A percentile compares a stretch with the other conserved stretches of the same genome.
Conservation (phyloP, 2,888 invertebrate genomes). For the Malachius bipustulatus region DNA sequence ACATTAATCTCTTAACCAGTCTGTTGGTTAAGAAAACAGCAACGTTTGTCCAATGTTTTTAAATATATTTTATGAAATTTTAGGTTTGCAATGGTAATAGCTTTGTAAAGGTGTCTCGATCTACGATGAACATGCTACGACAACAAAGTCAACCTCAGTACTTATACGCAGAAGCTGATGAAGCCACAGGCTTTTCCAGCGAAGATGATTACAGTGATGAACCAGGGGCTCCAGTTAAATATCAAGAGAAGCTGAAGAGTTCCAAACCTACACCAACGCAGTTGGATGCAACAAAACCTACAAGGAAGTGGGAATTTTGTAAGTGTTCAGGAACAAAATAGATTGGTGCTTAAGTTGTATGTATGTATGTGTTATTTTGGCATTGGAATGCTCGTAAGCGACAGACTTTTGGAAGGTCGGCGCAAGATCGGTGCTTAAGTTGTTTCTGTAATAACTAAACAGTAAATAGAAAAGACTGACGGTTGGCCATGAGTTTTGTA, state of each 20-base stretch:
- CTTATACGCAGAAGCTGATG: slow-evolving; percentile 26
- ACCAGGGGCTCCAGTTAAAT: slow-evolving; percentile 17
- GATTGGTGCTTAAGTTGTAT: too few species aligned
- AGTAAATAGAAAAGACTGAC: too few species aligned
- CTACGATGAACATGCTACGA: slow-evolving; percentile 34
- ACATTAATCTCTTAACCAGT: too few species aligned
- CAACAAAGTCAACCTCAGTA: slow-evolving; percentile 10
- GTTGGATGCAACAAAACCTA: slow-evolving; percentile 10
- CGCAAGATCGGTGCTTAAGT: too few species aligned
- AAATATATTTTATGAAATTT: slow-evolving; percentile 13
- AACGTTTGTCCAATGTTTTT: slow-evolving; percentile 2
- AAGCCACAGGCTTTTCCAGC: slow-evolving; percentile 34
- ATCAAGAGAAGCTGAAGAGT: too few species aligned
- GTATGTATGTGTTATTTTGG: too few species aligned
- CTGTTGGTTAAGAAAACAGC: neutral
- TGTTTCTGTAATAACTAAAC: too few species aligned
- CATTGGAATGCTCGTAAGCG: too few species aligned
- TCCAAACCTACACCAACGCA: too few species aligned
- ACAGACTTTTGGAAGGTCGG: too few species aligned
- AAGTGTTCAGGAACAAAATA: too few species aligned
- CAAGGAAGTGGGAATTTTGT: slow-evolving; percentile 33
- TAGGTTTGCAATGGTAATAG: slow-evolving; percentile 41
- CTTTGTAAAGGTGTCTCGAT: slow-evolving; percentile 36
- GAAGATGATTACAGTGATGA: slow-evolving; percentile 30
- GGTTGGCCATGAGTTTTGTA: too few species aligned